phyloP scores from a whole-genome alignment of 2,888 invertebrate genomes.

The Emmelina monodactyla region DNA sequence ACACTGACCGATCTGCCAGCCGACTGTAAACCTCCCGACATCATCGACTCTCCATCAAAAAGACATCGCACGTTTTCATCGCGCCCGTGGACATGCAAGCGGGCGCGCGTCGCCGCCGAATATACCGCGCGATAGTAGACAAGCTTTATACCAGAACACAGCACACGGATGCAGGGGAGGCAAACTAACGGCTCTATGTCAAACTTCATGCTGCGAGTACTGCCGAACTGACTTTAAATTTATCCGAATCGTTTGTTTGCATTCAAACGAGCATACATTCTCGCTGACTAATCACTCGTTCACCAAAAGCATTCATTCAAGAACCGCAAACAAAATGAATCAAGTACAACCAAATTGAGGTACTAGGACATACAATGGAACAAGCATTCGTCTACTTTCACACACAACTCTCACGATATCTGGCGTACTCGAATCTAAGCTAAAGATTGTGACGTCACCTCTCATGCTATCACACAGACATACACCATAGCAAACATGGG shows the following conservation, averaged over 20 bases:
- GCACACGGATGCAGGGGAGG: conserved; percentile 53
- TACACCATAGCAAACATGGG: conserved; percentile 27
- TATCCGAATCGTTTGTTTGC: conserved; percentile 24
- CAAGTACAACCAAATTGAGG: conserved; percentile 59
- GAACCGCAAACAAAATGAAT: conserved; percentile 43
- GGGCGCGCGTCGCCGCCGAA: conserved; percentile 32
- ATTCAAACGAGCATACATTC: conserved; percentile 27
- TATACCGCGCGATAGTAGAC: conserved; percentile 35
- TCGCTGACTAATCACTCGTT: conserved; percentile 63
- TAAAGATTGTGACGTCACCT: too few relatives aligned
- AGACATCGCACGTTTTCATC: conserved; percentile 58
- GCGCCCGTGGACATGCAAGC: conserved; percentile 53
- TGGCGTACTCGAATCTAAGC: too few relatives aligned
- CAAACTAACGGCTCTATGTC: conserved; percentile 44
- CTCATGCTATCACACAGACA: too few relatives aligned
- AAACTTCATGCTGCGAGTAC: conserved; percentile 41
- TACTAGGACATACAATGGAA: too few relatives aligned
- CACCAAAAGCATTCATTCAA: conserved; percentile 37
- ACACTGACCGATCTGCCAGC: conserved; percentile 31
- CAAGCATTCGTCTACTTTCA: too few relatives aligned
- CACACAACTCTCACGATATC: too few relatives aligned
- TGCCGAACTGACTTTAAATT: too few relatives aligned
- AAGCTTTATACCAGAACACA: conserved; percentile 30
- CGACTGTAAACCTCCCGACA: background rate
- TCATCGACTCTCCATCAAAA: conserved; percentile 33